phyloP scores from a whole-genome alignment of 2,888 invertebrate genomes.

The Ophion obscuratus region DNA sequence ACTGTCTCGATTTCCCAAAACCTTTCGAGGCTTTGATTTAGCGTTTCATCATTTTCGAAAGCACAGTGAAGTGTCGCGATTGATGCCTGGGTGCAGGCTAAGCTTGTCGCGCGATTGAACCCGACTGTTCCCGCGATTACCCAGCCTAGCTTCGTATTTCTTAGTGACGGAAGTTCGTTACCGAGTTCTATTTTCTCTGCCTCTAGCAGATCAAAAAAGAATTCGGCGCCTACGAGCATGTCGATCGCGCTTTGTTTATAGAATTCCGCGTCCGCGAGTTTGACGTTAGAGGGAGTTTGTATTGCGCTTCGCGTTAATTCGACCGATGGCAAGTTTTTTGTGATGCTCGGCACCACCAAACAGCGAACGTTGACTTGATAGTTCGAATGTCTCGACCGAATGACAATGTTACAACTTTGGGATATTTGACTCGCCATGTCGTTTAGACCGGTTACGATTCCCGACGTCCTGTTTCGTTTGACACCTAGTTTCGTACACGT shows the following conservation, averaged over 20 bases:
- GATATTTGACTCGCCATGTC: slow-evolving; percentile 33
- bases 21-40: slow-evolving; percentile 33
- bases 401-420: slow-evolving; percentile 35
- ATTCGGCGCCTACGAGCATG: slow-evolving; percentile 25
- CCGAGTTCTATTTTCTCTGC: slow-evolving; percentile 33
- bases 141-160: slow-evolving; percentile 49
- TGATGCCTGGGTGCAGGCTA: neutral
- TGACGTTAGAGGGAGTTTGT: slow-evolving; percentile 35
- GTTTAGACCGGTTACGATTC: slow-evolving; percentile 52
- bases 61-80: slow-evolving; percentile 14
- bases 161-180: slow-evolving; percentile 23
- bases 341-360: slow-evolving; percentile 53
- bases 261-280: slow-evolving; percentile 32
- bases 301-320: slow-evolving; percentile 39
- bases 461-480: slow-evolving; percentile 7
- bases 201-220: slow-evolving; percentile 24
- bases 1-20: slow-evolving; percentile 58
- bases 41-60: slow-evolving; percentile 6
- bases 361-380: slow-evolving; percentile 43
- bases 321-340: slow-evolving; percentile 48
- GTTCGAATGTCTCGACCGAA: slow-evolving; percentile 41
- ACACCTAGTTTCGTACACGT: slow-evolving; percentile 54
- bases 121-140: slow-evolving; percentile 37
- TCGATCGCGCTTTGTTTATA: slow-evolving; percentile 16
- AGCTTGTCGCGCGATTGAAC: neutral